Conservation (phyloP, 2,113 vertebrate genomes). For the Phocoena phocoena region DNA sequence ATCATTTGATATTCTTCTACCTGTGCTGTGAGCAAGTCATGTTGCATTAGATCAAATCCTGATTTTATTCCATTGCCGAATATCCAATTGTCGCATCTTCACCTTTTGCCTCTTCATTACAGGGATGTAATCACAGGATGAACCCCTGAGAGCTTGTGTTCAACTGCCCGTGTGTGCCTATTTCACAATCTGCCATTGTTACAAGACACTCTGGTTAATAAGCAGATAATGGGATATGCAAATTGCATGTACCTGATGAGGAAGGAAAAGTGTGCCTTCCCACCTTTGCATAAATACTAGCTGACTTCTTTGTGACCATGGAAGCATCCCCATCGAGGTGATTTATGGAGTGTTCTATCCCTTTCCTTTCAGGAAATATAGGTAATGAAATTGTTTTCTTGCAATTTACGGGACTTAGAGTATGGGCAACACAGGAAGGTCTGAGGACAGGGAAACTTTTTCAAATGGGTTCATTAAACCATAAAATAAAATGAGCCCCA, state of each 20-base stretch:
- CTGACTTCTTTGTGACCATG: neutral
- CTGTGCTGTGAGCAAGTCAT: slow-evolving; percentile 71
- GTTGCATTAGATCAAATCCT: slow-evolving; percentile 81
- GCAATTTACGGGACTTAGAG: neutral
- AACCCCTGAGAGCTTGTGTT: slow-evolving; percentile 68
- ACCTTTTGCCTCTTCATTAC: slow-evolving; percentile 71
- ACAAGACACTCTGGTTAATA: slow-evolving; percentile 75
- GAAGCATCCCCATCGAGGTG: neutral
- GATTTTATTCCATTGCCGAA: slow-evolving; percentile 68
- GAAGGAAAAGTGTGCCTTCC: slow-evolving; percentile 50
- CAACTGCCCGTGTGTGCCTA: slow-evolving; percentile 42
- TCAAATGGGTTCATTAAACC: neutral
- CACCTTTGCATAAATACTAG: slow-evolving; percentile 39
- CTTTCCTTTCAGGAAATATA: slow-evolving; percentile 53
- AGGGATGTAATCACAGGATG: slow-evolving; percentile 70
- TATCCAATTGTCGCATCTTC: slow-evolving; percentile 62
- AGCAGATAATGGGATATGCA: slow-evolving; percentile 83
- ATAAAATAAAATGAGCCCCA: slow-evolving; percentile 24
- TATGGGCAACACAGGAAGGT: neutral
- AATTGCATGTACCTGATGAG: slow-evolving; percentile 72
- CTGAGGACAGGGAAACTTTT: slow-evolving; percentile 8
- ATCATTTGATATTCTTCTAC: slow-evolving; percentile 81
- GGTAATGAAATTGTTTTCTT: slow-evolving; percentile 35
- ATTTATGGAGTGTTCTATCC: slow-evolving; percentile 34
- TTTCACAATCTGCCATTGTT: slow-evolving; percentile 80